A percentile compares a stretch with the other conserved stretches of the same genome.
phyloP scores from a whole-genome alignment of 2,113 vertebrate species.

The Gavialis gangeticus region DNA sequence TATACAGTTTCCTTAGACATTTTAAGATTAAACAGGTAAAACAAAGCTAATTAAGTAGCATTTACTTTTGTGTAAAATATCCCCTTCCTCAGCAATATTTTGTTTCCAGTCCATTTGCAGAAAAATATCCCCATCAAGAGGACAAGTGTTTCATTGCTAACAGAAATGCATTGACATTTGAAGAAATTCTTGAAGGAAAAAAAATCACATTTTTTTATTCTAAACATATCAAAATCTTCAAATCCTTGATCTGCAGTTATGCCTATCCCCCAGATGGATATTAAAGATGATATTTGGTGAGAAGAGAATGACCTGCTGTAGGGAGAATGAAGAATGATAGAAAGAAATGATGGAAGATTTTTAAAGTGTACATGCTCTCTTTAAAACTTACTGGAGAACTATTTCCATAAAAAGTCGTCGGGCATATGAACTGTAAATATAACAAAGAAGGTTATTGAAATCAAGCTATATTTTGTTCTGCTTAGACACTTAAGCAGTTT shows the following conservation, averaged over 20 bases:
- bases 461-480: not conserved
- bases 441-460: constrained; percentile 2
- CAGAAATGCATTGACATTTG: not conserved
- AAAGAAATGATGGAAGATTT: not conserved
- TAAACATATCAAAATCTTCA: not conserved
- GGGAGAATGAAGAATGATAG: not conserved
- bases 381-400: not conserved
- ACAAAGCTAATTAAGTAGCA: not conserved
- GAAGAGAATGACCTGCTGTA: not conserved
- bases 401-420: not conserved
- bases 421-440: not conserved
- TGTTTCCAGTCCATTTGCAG: not conserved
- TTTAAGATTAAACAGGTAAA: not conserved
- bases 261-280: not conserved
- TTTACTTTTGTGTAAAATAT: fast-evolving
- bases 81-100: not conserved
- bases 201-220: not conserved
- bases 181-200: not conserved
- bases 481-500: constrained; percentile 17
- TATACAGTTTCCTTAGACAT: not conserved
- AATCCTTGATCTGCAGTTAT: not conserved
- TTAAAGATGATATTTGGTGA: not conserved
- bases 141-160: not conserved
- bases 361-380: not conserved
- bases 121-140: not conserved